Evolutionary conservation across 2,888 invertebrate species (phyloP), one percentile per base, ranked within the genome.

Genomic region (Pycnomerus fuliginosus): DNA sequence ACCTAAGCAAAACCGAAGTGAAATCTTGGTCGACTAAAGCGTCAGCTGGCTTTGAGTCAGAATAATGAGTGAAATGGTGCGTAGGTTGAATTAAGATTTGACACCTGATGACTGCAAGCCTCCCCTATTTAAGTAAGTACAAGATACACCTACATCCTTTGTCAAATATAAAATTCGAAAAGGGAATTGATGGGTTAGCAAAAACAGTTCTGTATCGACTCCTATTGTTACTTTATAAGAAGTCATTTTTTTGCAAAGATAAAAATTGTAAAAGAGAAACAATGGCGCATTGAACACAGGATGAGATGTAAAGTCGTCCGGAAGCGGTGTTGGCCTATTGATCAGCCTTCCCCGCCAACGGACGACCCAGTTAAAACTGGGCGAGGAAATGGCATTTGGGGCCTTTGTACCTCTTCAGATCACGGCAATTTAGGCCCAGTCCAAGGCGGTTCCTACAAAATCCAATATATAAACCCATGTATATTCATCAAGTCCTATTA

Each of bases 401-500:
- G 50, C 46, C 48, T 47, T 48, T 51, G 34, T 48, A 51, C 48
- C 44, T 37, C 50, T 50, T 52, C 53, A 55, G 58, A 58, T 57
- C 58, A 62, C 59, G 61, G 63, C 55, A 48, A 38, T 44, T 35
- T 30, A 30, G 31, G 45, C 30, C 45, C 27, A 40, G 32, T 40
- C 32, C 40, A 36, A 45, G 45, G 45, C 40, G 45, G 39, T 36
- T 31, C 40, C 45, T 40, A 60, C 63, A 60, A 50, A 58, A 51
- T 52, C 52, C 54, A 63, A 63, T 62, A 59, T 60, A 56, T 60
- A 55, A 54, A 38, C 53, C 48, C 48, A 59, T 65, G 63, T 60
- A 60, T 62, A 65, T 64, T 64, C 62, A 64, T 62, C 57, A 55
- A 52, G 34, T 38, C 47, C 44, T 44, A 37, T 41, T 45, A 43